phyloP scores from a whole-genome alignment of 37 sponge, comb jelly and placozoan species.

The Diacarnus erythraeanus region DNA sequence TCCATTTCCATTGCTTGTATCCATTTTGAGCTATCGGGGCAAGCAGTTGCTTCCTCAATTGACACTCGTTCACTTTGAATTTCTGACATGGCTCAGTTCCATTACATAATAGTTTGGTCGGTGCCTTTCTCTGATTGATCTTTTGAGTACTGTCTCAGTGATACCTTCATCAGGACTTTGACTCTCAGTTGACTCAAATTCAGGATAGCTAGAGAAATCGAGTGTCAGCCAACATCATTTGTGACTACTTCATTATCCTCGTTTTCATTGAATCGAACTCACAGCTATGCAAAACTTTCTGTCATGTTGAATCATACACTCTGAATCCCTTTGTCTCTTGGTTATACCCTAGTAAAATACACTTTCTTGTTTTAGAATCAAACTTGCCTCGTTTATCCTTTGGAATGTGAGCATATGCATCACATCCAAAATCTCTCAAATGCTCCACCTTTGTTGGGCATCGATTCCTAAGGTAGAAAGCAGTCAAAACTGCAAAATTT shows the following conservation, averaged over 20 bases:
- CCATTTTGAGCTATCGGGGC: conserved; percentile 28
- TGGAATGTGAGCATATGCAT: conserved; percentile 37
- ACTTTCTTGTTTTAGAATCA: conserved; percentile 27
- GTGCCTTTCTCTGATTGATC: conserved; percentile 5
- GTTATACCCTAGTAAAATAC: conserved; percentile 38
- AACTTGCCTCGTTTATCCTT: conserved; percentile 45
- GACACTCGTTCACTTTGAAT: neutral
- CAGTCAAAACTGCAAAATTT: conserved; percentile 31
- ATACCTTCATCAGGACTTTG: neutral
- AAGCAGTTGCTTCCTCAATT: conserved; percentile 26
- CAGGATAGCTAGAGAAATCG: neutral
- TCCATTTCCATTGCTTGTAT: neutral
- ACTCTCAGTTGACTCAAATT: neutral
- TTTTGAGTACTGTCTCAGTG: neutral
- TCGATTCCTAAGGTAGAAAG: conserved; percentile 39
- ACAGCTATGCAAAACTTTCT: conserved; percentile 46
- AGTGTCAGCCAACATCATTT: neutral
- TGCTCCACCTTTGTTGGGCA: conserved; percentile 47
- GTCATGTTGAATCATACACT: conserved; percentile 32
- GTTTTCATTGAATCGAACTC: conserved; percentile 55
- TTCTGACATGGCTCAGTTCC: neutral
- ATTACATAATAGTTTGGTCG: neutral
- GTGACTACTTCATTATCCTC: neutral
- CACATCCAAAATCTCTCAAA: conserved; percentile 35
- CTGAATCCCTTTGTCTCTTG: conserved; percentile 38